Conservation (phyloP, 2,113 vertebrate genomes). For the Ceyx margarethae region DNA sequence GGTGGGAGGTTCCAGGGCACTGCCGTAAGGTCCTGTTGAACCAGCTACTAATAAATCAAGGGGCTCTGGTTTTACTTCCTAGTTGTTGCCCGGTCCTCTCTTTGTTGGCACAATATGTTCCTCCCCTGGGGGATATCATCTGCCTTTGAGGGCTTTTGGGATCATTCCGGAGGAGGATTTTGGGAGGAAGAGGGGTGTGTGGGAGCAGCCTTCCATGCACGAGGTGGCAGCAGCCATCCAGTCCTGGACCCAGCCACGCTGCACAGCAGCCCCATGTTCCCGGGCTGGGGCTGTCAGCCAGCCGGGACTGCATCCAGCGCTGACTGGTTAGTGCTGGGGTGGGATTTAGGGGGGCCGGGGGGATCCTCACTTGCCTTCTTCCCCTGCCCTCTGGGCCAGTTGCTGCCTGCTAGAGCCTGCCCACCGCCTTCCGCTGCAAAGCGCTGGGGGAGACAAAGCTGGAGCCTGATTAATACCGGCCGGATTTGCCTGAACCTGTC, state of each 20-base stretch:
- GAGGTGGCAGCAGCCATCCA: constrained; percentile 55
- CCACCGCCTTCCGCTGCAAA: not conserved
- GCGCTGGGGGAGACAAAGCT: constrained; percentile 33
- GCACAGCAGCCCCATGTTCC: not conserved
- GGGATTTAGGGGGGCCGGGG: not conserved
- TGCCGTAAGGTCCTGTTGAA: constrained; percentile 60
- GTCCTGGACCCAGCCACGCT: accelerated
- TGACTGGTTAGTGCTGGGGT: accelerated
- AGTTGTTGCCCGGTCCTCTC: not conserved
- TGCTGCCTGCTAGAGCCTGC: not conserved
- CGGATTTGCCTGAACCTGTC: constrained; percentile 55
- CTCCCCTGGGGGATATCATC: not conserved
- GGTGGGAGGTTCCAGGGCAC: constrained; percentile 29
- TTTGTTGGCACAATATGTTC: not conserved
- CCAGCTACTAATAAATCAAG: constrained; percentile 78
- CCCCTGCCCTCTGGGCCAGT: not conserved
- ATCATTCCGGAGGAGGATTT: not conserved
- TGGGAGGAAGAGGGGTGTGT: not conserved
- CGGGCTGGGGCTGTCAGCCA: accelerated
- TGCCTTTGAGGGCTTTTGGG: not conserved
- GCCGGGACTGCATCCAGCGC: not conserved
- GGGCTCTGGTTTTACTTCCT: constrained; percentile 73
- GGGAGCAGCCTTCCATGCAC: not conserved
- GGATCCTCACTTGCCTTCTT: not conserved
- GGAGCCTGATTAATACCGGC: constrained; percentile 58